Base-by-base conservation (phyloP, 2,113 vertebrate species). In the Chaenogobius annularis region DNA sequence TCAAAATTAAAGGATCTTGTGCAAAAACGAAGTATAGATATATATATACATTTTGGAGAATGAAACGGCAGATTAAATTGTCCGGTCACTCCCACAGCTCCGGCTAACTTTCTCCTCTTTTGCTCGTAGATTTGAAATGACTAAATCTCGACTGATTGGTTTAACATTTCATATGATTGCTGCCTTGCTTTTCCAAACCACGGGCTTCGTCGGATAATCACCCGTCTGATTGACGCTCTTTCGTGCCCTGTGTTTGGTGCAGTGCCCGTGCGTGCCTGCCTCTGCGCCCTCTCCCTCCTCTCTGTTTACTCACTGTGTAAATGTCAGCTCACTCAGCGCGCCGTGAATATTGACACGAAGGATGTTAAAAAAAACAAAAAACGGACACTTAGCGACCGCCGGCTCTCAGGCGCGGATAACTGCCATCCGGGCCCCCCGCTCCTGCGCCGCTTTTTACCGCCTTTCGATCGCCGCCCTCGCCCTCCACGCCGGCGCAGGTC, bases 311-410 rank as follows among this genome's bases (percentile, higher is more conserved):
- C 56, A 68, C 66, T 62, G 69, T 61, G 77, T 75, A 76, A 78
- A 83, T 79, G 72, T 85, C 71, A 69, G 47, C 55, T 78, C 67
- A 47, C 79, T 79, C 58, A 20, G 46, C 10, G 6, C 72, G 55
- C 72, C 72, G 66, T 77, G 73, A 72, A 79, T 79, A 75, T 82
- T 74, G 77, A 82, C 73, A 64, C n/a, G 31, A 20, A 59, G 52
- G 78, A 70, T 86, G 73, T 83, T 77, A 64, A 1, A 31, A n/a
- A n/a, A n/a, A n/a, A n/a, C n/a, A n/a, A n/a, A n/a, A 72, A 86
- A 79, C 78, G 69, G 78, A 74, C 79, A 80, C 69, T 80, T 78
- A 73, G 69, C 54, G 66, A 63, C 31, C n/a, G 47, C 76, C 73
- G 55, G 55, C 70, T 73, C 73, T 70, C 72, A 40, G 55, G 66